These are phyloP conservation scores for Calyptommatus sinebrachiatus DNA, from an alignment of 2,113 vertebrate species.

Conservation along the genomic window DNA sequence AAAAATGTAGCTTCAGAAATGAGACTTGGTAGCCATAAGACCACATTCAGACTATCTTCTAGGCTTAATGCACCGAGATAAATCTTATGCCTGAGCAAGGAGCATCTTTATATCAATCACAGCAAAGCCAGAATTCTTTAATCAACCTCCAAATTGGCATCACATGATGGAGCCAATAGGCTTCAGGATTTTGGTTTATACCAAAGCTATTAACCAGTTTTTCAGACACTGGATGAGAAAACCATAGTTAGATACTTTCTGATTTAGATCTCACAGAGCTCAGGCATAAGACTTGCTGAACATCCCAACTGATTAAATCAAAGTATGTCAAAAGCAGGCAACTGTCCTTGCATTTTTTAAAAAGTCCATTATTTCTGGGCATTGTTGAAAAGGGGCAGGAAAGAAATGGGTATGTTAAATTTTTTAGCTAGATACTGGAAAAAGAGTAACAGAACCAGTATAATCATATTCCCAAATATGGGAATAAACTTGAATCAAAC, in stretches of 20 bases:
- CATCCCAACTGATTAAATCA: background rate
- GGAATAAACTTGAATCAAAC: constrained; percentile 57
- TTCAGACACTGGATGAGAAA: background rate
- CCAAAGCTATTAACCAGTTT: background rate
- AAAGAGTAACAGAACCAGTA: constrained; percentile 41
- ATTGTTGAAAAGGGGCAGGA: constrained; percentile 28
- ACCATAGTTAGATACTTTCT: background rate
- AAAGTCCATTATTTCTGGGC: constrained; percentile 34
- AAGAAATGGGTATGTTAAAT: constrained; percentile 49
- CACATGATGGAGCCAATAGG: too few species aligned
- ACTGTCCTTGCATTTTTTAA: constrained; percentile 54
- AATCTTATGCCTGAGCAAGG: background rate
- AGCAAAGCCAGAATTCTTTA: background rate
- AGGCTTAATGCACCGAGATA: background rate
- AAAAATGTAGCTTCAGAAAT: constrained; percentile 58
- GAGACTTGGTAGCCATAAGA: constrained; percentile 63
- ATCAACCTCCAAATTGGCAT: background rate
- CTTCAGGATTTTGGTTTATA: background rate
- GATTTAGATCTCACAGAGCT: background rate
- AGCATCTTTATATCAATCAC: background rate
- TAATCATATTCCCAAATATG: constrained; percentile 46
- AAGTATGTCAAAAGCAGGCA: background rate
- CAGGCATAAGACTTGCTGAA: background rate
- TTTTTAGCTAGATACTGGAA: constrained; percentile 40
- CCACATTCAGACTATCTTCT: constrained; percentile 1